Base-by-base conservation (phyloP, 2,113 vertebrate species). In the Strigops habroptila region DNA sequence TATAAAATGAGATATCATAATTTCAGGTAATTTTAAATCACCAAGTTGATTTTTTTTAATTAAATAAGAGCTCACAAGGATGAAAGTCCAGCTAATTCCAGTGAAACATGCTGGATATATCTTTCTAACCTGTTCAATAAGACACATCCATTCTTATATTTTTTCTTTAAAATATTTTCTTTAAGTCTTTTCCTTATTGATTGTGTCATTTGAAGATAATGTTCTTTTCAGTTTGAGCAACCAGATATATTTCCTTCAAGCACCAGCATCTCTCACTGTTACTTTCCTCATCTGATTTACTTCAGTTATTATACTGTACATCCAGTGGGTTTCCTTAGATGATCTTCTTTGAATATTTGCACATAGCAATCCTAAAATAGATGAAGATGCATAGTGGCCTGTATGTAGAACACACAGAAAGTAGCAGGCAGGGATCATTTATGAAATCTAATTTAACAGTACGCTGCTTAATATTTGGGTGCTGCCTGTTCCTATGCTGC, bases 361-460 rank as follows among this genome's bases (percentile, higher is more conserved):
- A 89, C 62, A 78, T 15, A 95, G 51, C 18, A 85, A 22, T 83
- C 75, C 78, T 77, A 82, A 95, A 97, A 93, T 41, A 97, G 92
- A 96, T 86, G 73, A 88, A 93, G 87, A 86, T 91, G 57, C 44
- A 82, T 44, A 75, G 19, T 88, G 53, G 35, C 17, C 69, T 92
- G 71, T 64, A 64, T 94, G 73, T 88, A 90, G 78, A 91, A 90
- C 37, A 92, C 69, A 85, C 37, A 89, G 86, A 86, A 79, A 82
- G 86, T 78, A 91, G 70, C 92, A 96, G 89, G 79, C 91, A 96
- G 88, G 62, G 48, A 76, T 95, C 74, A 95, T 96, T 97, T 96
- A 77, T 80, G 91, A 97, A 97, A 97, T 97, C 88, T 65, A 96
- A 97, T 97, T 97, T 97, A 95, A 70, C 70, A 77, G 77, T 70